Evolutionary conservation across 1,140 invertebrate species (phyloP).

Genomic region (Drosophila athabasca): DNA sequence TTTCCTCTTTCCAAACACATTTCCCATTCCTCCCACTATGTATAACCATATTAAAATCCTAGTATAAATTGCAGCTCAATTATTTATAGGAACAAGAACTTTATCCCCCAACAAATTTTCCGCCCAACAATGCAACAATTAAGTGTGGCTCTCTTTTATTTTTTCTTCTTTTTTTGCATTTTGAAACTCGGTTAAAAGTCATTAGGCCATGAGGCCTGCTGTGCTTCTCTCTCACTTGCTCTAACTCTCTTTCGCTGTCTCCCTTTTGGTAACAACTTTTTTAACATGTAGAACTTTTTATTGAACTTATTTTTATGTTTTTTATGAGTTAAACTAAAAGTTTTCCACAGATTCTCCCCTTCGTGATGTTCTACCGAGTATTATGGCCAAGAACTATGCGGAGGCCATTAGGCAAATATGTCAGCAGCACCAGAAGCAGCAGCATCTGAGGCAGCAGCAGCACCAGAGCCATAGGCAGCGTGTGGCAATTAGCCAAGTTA

Average conservation of each 20-base stretch:
- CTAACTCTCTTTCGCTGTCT: background rate
- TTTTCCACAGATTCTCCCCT: slow-evolving; percentile 40
- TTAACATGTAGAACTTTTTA: slow-evolving; percentile 64
- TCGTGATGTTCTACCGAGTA: slow-evolving; percentile 27
- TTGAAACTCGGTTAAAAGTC: slow-evolving; percentile 76
- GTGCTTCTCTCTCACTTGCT: background rate
- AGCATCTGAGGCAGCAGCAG: slow-evolving; percentile 14
- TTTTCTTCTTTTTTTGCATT: slow-evolving; percentile 41
- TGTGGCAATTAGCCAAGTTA: slow-evolving; percentile 81
- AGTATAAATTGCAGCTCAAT: slow-evolving; percentile 47
- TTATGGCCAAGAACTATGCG: slow-evolving; percentile 61
- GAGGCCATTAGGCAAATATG: slow-evolving; percentile 79
- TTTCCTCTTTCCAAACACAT: too few relatives aligned
- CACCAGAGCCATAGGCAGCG: slow-evolving; percentile 32
- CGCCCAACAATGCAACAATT: slow-evolving; percentile 64
- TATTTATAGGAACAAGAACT: slow-evolving; percentile 54
- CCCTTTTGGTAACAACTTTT: slow-evolving; percentile 58
- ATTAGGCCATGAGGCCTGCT: slow-evolving; percentile 59
- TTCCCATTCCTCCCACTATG: too few relatives aligned
- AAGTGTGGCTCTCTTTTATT: slow-evolving; percentile 37
- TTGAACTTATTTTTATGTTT: slow-evolving; percentile 60
- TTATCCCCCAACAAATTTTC: slow-evolving; percentile 56
- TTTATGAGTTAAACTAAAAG: slow-evolving; percentile 66
- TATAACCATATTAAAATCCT: background rate
- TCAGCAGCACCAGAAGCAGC: slow-evolving; percentile 53